Evolutionary conservation across 92 coral and sea anemone genomes (phyloP), one percentile per base, ranked within the genome.

Genomic region (Ricordea florida): DNA sequence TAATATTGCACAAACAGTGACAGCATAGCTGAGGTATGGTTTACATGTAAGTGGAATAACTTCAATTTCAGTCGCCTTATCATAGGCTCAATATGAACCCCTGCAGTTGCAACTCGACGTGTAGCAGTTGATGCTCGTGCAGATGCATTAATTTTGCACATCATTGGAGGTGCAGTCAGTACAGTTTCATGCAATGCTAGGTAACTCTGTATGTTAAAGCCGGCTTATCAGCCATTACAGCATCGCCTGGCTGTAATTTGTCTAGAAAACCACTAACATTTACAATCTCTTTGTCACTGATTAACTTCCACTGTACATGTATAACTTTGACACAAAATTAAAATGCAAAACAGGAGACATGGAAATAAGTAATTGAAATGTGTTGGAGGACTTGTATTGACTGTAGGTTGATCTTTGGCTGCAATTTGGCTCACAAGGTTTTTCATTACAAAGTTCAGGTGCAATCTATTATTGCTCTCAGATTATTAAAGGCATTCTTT

Each of bases 331-430:
- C 37, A 80, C 77, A 81, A 56, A 79, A 31, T 79, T 79, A 45
- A 79, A 66, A 51, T 79, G 85, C 44, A 59, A 36, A 52, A 79
- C 18, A 29, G 87, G 87, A 20, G 87, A 82, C 42, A 63, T 82
- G 14, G 82, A 82, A 49, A 72, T 51, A 6, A 62, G 57, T 51
- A 73, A 57, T 36, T 84, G 76, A 32, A 83, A 76, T 29, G 84
- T 77, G 71, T 84, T 84, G n/a, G 72, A 22, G 14, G 85, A 76
- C 73, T 84, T 84, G 72, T 84, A 76, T 27, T 76, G 79, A 25
- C 89, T 84, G 80, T 84, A 63, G 20, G 89, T 84, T 30, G 89
- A 58, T 60, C 89, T 77, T 50, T 84, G 89, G 63, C 80, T 46
- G 27, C 80, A 78, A n/a, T n/a, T n/a, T 33, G 76, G 69, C 57